phyloP scores from a whole-genome alignment of 2,888 invertebrate species.

The Allolobophora icterica region DNA sequence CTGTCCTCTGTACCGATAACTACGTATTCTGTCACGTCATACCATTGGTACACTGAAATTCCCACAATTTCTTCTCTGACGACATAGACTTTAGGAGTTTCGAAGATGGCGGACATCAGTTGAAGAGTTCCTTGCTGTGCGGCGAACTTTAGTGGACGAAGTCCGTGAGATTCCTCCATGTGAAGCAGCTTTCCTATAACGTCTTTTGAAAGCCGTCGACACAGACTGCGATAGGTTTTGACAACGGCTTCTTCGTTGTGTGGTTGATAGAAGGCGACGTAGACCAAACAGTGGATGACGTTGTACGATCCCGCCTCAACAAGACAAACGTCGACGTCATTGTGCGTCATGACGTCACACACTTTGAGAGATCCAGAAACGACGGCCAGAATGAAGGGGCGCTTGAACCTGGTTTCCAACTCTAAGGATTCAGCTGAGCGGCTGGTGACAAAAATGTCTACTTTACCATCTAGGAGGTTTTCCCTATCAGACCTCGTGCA shows the following conservation, averaged over 20 bases:
- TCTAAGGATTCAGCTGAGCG: too few species aligned
- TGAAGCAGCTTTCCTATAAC: not conserved
- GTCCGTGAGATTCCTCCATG: slow-evolving; percentile 2
- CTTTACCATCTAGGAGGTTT: not conserved
- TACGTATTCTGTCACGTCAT: slow-evolving; percentile 29
- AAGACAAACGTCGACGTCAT: slow-evolving; percentile 4
- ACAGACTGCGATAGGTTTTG: not conserved
- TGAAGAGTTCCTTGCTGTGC: slow-evolving; percentile 29
- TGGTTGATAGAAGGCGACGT: slow-evolving; percentile 7
- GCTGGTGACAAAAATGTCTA: not conserved
- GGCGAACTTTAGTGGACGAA: slow-evolving; percentile 30
- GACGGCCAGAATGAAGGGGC: slow-evolving; percentile 6
- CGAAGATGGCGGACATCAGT: slow-evolving; percentile 13
- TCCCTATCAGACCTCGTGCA: not conserved
- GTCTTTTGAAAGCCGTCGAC: not conserved
- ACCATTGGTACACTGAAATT: slow-evolving; percentile 27
- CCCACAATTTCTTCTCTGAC: slow-evolving; percentile 18
- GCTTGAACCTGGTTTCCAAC: not conserved
- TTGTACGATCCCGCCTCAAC: not conserved
- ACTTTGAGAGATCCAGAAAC: slow-evolving; percentile 19
- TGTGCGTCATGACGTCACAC: not conserved
- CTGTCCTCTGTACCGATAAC: not conserved
- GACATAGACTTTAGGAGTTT: not conserved
- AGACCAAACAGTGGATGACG: slow-evolving; percentile 31
- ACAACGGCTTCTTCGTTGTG: not conserved